Base-by-base conservation (phyloP, 2,113 vertebrate species). In the Mobula hypostoma region DNA sequence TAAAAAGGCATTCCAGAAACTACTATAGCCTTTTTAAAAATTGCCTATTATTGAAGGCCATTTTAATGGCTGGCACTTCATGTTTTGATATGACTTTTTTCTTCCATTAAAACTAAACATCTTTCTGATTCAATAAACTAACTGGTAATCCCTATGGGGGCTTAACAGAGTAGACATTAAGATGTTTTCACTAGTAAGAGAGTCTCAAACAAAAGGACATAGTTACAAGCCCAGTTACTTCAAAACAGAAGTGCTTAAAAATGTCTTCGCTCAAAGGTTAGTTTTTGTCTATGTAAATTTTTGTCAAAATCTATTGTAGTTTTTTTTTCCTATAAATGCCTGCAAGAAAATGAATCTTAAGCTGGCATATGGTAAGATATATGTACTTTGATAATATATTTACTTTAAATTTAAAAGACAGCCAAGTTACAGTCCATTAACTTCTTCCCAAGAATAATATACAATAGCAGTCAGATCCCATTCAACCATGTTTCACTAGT, bases 1-100 rank as follows among this genome's bases (percentile, higher is more conserved):
- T 95, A 96, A 95, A 95, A 94, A 96, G 95, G 40, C 21, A 40
- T 27, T 93, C 24, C 36, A 21, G 29, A 93, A 56, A 93, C 36
- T 92, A 40, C 66, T 70, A 40, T 91, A 68, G 29, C 11, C 48
- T 36, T 21, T 92, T 8, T 92, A n/a, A 91, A 61, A 91, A 70
- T 61, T 70, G 19, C 24, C 68, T 21, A 93, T 93, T 93, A 93
- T 27, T 48, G 24, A 93, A 93, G 21, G 56, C n/a, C 21, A n/a
- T 24, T 40, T 72, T 70, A 87, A 5, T 40, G 19, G 19, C 27
- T 40, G 36, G 56, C 70, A 56, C 36, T 56, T 29, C 70, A 74
- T 74, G 5, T 29, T 93, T 93, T 93, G 21, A 48, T 88, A 90
- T 14, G 40, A 82, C 11, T 7, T 5, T 27, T 21, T 58, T 17